A percentile compares a stretch with the other conserved stretches of the same genome.
Evolutionary conservation across 64 coral and sea anemone genomes (phyloP).

Genomic region (Orbicella faveolata): DNA sequence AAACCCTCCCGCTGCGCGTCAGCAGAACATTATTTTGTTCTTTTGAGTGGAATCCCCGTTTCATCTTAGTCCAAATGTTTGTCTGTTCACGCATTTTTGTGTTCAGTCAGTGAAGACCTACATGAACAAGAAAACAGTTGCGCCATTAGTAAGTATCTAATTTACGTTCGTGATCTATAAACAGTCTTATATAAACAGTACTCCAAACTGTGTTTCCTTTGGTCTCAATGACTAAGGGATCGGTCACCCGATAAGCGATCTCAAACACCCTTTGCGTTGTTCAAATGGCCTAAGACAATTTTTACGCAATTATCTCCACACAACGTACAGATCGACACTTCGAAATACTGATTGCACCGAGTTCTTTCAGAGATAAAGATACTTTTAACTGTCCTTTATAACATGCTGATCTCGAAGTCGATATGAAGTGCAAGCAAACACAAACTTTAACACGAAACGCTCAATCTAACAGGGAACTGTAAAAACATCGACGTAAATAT

Average conservation of each 20-base stretch:
- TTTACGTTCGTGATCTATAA: slow-evolving; percentile 14
- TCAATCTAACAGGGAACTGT: neutral
- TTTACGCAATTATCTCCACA: neutral
- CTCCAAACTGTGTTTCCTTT: neutral
- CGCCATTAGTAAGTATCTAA: neutral
- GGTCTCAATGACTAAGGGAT: neutral
- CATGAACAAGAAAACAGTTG: neutral
- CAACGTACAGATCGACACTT: neutral
- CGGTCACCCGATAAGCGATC: neutral
- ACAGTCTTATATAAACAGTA: slow-evolving; percentile 20
- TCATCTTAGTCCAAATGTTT: neutral
- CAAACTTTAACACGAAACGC: neutral
- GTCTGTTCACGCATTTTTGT: neutral
- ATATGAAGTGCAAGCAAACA: neutral
- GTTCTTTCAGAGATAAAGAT: neutral
- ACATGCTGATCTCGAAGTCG: neutral
- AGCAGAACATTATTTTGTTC: neutral
- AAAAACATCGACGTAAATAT: slow-evolving; percentile 4
- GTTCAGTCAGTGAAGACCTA: neutral
- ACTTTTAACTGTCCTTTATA: neutral
- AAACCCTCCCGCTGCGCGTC: neutral
- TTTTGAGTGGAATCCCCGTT: neutral
- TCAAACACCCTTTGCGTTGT: neutral
- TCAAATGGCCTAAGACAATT: neutral
- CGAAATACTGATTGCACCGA: neutral